Percentiles rank a stretch among this genome's conserved stretches.
Conservation (phyloP, 1,140 invertebrate species). For the Eupeodes corollae region DNA sequence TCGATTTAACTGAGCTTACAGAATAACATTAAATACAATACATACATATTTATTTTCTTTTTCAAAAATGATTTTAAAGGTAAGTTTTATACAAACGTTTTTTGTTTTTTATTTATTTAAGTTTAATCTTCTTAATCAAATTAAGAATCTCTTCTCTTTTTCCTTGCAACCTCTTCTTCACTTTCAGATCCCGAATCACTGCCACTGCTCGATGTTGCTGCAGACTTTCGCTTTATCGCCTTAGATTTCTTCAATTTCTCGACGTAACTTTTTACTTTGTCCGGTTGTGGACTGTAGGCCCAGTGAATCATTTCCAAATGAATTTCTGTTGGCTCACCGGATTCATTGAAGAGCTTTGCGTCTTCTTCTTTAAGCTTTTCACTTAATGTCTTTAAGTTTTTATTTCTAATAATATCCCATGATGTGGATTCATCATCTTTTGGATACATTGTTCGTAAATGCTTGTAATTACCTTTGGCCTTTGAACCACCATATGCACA, state of each 20-base stretch:
- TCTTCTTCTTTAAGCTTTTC: constrained; percentile 41
- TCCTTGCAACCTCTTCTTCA: constrained; percentile 2
- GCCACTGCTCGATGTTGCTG: constrained; percentile 6
- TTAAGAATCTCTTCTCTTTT: no score
- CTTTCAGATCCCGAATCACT: constrained; percentile 7
- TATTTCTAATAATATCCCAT: constrained; percentile 54
- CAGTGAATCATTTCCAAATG: constrained; percentile 50
- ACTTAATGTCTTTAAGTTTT: constrained; percentile 42
- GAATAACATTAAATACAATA: no score
- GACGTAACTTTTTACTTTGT: constrained; percentile 37
- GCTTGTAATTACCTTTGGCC: constrained; percentile 52
- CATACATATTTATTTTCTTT: constrained; percentile 30
- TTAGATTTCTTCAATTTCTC: constrained; percentile 11
- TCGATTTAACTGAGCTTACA: constrained; percentile 21
- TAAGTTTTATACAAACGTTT: no score
- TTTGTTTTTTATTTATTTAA: no score
- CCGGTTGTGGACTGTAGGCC: constrained; percentile 50
- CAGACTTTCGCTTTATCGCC: constrained; percentile 23
- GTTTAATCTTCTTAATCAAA: no score
- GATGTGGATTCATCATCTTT: constrained; percentile 40
- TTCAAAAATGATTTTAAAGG: constrained; percentile 2
- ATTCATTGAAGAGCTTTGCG: constrained; percentile 45
- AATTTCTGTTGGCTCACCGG: constrained; percentile 45
- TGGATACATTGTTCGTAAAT: constrained; percentile 46
- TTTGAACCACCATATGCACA: constrained; percentile 29